Percentiles rank a stretch among this genome's conserved stretches.
Conservation (phyloP, 2,797 vertebrate genomes). For the Sandelia bainsii region DNA sequence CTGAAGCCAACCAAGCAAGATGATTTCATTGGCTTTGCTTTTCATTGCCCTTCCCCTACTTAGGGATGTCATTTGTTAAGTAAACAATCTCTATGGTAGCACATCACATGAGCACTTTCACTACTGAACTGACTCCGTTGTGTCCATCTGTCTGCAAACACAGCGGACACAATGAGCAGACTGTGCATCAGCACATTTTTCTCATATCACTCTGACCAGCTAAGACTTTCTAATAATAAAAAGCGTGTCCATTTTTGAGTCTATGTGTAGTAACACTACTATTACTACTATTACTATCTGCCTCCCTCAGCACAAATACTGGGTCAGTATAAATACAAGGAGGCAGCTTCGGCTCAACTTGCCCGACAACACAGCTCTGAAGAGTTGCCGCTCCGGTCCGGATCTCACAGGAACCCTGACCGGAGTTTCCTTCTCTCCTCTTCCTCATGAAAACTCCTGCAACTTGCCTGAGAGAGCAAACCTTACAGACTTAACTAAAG, state of each 20-base stretch:
- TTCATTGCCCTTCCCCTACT: conserved; percentile 54
- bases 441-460: conserved; percentile 56
- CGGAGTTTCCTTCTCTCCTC: conserved; percentile 59
- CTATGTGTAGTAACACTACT: conserved; percentile 19
- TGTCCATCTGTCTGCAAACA: conserved; percentile 11
- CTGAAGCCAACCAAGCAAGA: conserved; percentile 73
- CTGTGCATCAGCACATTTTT: conserved; percentile 19
- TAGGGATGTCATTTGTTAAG: conserved; percentile 58
- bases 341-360: conserved; percentile 68
- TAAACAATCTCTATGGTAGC: conserved; percentile 41
- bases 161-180: conserved; percentile 1
- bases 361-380: conserved; percentile 70
- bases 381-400: conserved; percentile 45
- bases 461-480: conserved; percentile 62
- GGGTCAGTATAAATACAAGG: conserved; percentile 61
- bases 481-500: conserved; percentile 70
- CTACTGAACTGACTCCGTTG: conserved; percentile 9
- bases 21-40: conserved; percentile 73
- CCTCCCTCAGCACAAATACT: conserved; percentile 49
- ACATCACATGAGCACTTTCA: conserved; percentile 54
- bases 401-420: conserved; percentile 27
- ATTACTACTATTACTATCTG: too few relatives aligned
- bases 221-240: neutral
- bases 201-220: conserved; percentile 1
- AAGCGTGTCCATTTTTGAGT: conserved; percentile 6